phyloP scores from a whole-genome alignment of 1,140 invertebrate species.

The Magallana ariakensis region DNA sequence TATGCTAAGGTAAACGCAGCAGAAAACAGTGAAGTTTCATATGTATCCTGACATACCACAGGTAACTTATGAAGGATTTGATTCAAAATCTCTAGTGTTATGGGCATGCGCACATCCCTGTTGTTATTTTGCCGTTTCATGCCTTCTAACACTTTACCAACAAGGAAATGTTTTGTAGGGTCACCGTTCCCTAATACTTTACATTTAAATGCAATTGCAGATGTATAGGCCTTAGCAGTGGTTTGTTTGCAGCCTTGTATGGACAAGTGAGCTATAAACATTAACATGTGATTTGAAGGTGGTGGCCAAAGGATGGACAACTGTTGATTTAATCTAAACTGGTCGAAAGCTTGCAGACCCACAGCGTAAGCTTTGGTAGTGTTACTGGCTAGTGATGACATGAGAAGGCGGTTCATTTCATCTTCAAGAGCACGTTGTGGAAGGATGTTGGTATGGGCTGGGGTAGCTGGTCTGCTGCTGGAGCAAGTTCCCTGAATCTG shows the following conservation, averaged over 20 bases:
- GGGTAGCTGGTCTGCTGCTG: constrained; percentile 18
- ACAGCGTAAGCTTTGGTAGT: not conserved
- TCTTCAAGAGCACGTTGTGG: constrained; percentile 3
- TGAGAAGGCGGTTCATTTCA: constrained; percentile 41
- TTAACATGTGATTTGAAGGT: not conserved
- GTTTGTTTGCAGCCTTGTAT: constrained; percentile 1
- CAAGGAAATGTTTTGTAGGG: constrained; percentile 38
- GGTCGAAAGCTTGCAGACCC: not conserved
- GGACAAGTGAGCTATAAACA: constrained; percentile 44
- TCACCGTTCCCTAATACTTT: constrained; percentile 17
- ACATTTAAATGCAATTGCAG: constrained; percentile 30
- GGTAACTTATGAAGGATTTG: constrained; percentile 8
- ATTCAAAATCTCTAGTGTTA: constrained; percentile 32
- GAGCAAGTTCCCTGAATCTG: constrained; percentile 36
- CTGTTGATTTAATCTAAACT: not conserved
- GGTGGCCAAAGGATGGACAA: constrained; percentile 42
- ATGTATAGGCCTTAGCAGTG: constrained; percentile 35
- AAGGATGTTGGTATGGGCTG: constrained; percentile 39
- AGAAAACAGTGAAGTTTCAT: constrained; percentile 41
- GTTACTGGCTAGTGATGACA: constrained; percentile 25
- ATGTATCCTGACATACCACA: not conserved
- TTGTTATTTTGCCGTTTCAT: not conserved
- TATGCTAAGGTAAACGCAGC: constrained; percentile 33
- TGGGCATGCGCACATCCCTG: constrained; percentile 22
- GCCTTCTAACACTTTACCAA: constrained; percentile 40